Evolutionary conservation across 2,797 vertebrate species (phyloP).

Genomic region (Epinephelus coioides): DNA sequence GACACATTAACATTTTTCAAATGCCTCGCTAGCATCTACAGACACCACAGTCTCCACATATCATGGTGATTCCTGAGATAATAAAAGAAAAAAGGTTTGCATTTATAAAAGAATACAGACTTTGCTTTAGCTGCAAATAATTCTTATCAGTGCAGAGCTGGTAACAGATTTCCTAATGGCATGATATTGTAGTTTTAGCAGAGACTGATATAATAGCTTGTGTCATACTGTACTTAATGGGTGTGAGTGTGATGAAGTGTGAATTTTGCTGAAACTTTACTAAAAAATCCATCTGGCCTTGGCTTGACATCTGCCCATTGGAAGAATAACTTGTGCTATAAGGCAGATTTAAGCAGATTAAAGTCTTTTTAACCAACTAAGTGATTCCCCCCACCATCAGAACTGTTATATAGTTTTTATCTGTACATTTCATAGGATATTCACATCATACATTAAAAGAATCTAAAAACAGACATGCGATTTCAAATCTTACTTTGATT

Average conservation of each 20-base stretch:
- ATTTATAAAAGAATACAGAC: not conserved
- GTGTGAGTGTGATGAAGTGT: slow-evolving; percentile 14
- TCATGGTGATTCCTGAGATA: not conserved
- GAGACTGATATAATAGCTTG: not conserved
- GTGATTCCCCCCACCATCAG: not conserved
- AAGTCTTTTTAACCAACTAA: not conserved
- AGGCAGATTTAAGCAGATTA: not conserved
- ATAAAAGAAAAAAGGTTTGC: not conserved
- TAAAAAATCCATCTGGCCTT: not conserved
- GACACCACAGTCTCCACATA: too few species aligned
- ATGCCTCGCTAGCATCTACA: too few species aligned
- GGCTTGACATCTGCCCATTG: not conserved
- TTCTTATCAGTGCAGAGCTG: not conserved
- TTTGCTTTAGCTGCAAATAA: not conserved
- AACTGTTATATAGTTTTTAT: not conserved
- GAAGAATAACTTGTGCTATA: not conserved
- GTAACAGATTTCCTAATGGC: not conserved
- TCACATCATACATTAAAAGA: not conserved
- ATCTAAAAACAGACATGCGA: not conserved
- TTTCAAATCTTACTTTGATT: slow-evolving; percentile 2
- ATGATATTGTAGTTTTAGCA: not conserved
- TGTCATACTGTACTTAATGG: not conserved
- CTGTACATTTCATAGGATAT: not conserved
- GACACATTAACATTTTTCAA: too few species aligned
- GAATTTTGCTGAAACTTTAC: slow-evolving; percentile 4